Evolutionary conservation across 2,113 vertebrate species (phyloP).

Genomic region (Boleophthalmus pectinirostris): DNA sequence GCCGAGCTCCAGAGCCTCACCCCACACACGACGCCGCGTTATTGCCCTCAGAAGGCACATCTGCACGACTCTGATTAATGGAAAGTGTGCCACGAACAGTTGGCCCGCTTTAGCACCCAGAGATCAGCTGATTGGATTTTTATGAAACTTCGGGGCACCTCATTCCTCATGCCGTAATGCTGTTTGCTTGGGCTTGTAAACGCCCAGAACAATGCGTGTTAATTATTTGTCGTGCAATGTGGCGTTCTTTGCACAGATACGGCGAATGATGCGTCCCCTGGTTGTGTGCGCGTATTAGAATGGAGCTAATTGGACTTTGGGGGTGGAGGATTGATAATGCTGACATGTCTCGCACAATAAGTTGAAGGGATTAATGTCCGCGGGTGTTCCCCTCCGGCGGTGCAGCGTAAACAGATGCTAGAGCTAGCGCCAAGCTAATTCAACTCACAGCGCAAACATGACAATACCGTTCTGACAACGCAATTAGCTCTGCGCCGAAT

Average conservation of each 20-base stretch:
- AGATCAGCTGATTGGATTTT: constrained; percentile 23
- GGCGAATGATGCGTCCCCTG: constrained; percentile 5
- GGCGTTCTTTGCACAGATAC: neutral
- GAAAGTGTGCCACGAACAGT: constrained; percentile 9
- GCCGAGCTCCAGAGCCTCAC: neutral
- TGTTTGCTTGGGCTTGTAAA: constrained; percentile 14
- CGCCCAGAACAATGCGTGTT: constrained; percentile 4
- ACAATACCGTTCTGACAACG: neutral
- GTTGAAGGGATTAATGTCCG: neutral
- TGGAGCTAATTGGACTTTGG: neutral
- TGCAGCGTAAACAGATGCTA: neutral
- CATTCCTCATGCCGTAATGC: neutral
- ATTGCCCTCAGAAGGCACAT: constrained; percentile 12
- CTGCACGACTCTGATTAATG: constrained; percentile 17
- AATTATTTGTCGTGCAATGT: constrained; percentile 10
- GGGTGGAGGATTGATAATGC: neutral
- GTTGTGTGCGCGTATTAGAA: neutral
- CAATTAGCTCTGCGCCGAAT: neutral
- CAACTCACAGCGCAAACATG: neutral
- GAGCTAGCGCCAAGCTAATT: neutral
- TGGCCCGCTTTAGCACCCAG: constrained; percentile 18
- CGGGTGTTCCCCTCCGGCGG: neutral
- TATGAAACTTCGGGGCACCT: constrained; percentile 17
- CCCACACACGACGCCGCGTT: neutral
- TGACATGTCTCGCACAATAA: neutral